phyloP scores from a whole-genome alignment of 1,140 invertebrate genomes.

The Megalopta genalis region DNA sequence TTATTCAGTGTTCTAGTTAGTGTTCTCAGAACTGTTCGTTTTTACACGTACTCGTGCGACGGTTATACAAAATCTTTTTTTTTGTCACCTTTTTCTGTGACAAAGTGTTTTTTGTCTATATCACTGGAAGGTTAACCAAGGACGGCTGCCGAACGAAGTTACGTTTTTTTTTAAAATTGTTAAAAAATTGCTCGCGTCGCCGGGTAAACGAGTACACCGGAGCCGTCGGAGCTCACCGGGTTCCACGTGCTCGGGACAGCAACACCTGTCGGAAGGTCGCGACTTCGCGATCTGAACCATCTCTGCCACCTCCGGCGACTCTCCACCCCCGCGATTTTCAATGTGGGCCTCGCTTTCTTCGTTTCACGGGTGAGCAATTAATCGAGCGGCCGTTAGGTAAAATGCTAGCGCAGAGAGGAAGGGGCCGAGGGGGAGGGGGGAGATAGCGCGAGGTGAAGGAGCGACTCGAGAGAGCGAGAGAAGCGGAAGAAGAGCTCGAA shows the following conservation, averaged over 20 bases:
- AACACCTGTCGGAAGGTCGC: conserved; percentile 41
- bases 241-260: neutral
- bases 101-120: too few relatives aligned
- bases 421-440: neutral
- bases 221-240: neutral
- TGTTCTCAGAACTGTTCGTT: too few relatives aligned
- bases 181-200: too few relatives aligned
- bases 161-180: too few relatives aligned
- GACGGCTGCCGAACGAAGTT: too few relatives aligned
- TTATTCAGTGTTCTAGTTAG: too few relatives aligned
- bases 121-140: too few relatives aligned
- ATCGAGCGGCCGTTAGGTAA: conserved; percentile 21
- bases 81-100: too few relatives aligned
- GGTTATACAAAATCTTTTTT: too few relatives aligned
- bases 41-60: too few relatives aligned
- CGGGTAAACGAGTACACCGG: too few relatives aligned
- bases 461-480: neutral
- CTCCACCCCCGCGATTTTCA: neutral
- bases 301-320: too few relatives aligned
- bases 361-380: conserved; percentile 18
- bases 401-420: neutral
- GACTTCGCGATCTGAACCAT: neutral
- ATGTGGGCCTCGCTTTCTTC: conserved; percentile 11
- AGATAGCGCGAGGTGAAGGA: neutral
- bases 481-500: neutral